Base-by-base conservation (phyloP, 2,888 invertebrate genomes). In the Chloroclystis v-ata region DNA sequence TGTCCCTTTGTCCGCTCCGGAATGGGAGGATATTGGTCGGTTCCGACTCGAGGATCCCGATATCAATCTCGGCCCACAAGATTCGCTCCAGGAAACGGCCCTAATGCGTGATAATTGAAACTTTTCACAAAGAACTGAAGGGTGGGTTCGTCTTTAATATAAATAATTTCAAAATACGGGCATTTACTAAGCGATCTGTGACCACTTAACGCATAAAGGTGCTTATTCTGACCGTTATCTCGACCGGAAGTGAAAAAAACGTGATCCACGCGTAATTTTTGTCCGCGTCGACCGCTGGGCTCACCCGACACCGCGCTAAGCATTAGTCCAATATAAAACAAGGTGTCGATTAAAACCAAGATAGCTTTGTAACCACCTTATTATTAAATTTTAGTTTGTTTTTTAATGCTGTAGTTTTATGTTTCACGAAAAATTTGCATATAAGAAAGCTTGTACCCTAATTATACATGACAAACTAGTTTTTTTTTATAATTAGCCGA, bases 151-250 rank as follows among this genome's bases (percentile, higher is more conserved):
- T 29, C 30, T 47, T 57, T 58, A 56, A 59, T 57, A 56, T 62
- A 58, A 63, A 70, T 61, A 71, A 74, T 73, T 70, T 71, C 62
- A 63, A 65, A 66, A 56, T 62, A 63, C 62, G 64, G 68, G 66
- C 68, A 61, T 73, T 77, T 69, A 75, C 63, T 70, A 70, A 74
- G 72, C 71, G 73, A 72, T 72, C 72, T 75, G 70, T 70, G 75
- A 67, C 74, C 73, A 75, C 72, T 78, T 78, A 78, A 79, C 72
- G 74, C 63, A 69, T 72, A 78, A 82, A 83, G 82, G 81, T 82
- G 79, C 76, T 78, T 72, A 77, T 72, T 69, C 70, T 59, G 78
- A 78, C 76, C 72, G 77, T 82, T 82, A 83, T 83, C 84, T 82
- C 56, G 67, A 61, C 75, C 81, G 84, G 83, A 84, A 82, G 81